Evolutionary conservation across 1,140 invertebrate genomes (phyloP).

Genomic region (Protaetia brevitarsis): DNA sequence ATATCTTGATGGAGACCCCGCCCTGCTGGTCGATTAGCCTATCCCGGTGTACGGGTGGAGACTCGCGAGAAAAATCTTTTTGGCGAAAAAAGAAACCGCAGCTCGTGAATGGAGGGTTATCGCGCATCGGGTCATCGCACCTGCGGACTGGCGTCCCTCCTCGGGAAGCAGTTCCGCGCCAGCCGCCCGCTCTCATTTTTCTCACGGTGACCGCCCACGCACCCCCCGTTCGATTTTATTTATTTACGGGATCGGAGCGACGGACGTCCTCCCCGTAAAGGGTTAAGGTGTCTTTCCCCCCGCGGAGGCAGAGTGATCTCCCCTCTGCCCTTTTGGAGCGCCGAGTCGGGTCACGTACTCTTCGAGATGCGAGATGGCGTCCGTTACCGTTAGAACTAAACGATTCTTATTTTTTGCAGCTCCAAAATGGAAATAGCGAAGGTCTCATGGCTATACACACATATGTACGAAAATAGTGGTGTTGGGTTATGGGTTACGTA

Average conservation of each 20-base stretch:
- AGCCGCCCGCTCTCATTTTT: constrained; percentile 37
- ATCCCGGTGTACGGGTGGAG: constrained; percentile 47
- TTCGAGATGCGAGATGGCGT: constrained; percentile 26
- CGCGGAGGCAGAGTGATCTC: constrained; percentile 26
- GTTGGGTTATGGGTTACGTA: too few relatives aligned
- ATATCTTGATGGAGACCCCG: constrained; percentile 36
- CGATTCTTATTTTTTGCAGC: too few relatives aligned
- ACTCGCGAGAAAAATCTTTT: constrained; percentile 49
- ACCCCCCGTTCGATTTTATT: constrained; percentile 34
- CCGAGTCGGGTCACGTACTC: constrained; percentile 24
- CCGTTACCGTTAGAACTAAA: constrained; percentile 5
- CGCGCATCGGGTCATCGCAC: constrained; percentile 54
- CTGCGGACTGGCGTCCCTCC: constrained; percentile 43
- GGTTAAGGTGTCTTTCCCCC: constrained; percentile 23
- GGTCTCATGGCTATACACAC: too few relatives aligned
- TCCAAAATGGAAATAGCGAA: too few relatives aligned
- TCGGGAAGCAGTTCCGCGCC: constrained; percentile 25
- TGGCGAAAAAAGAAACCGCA: constrained; percentile 45
- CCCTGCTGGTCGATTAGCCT: constrained; percentile 46
- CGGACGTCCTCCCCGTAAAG: constrained; percentile 8
- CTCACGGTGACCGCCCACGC: constrained; percentile 28
- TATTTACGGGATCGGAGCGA: constrained; percentile 10
- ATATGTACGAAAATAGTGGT: too few relatives aligned
- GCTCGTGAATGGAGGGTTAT: constrained; percentile 47
- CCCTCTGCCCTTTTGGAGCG: not conserved